A percentile compares a stretch with the other conserved stretches of the same genome.
These are phyloP conservation scores for Octopus sinensis DNA, from an alignment of 1,140 invertebrate genomes.

Conservation along the genomic window DNA sequence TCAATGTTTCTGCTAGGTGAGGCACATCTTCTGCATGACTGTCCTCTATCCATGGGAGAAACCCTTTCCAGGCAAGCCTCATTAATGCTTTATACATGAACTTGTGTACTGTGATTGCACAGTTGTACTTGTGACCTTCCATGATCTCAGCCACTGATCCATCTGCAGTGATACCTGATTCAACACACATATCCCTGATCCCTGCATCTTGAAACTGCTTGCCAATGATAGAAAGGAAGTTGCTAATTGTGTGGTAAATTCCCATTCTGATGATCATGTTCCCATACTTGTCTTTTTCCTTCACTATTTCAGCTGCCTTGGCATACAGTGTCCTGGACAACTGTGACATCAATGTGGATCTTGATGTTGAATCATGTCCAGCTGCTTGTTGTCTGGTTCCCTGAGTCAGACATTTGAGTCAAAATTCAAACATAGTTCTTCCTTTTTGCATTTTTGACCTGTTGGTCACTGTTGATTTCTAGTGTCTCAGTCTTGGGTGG, in stretches of 20 bases:
- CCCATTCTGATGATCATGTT: constrained; percentile 29
- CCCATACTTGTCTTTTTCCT: constrained; percentile 18
- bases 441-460: not conserved
- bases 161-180: constrained; percentile 30
- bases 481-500: not conserved
- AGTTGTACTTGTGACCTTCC: constrained; percentile 29
- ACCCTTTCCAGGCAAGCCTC: constrained; percentile 23
- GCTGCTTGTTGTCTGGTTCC: too few relatives aligned
- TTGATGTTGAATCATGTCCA: constrained; percentile 19
- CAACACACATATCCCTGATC: constrained; percentile 26
- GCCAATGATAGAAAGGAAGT: constrained; percentile 29
- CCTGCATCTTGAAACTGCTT: constrained; percentile 36
- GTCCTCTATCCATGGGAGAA: constrained; percentile 13
- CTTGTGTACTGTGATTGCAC: constrained; percentile 24
- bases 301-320: constrained; percentile 24
- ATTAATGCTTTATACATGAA: constrained; percentile 26
- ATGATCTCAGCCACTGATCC: constrained; percentile 29
- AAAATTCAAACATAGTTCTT: not conserved
- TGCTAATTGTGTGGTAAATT: constrained; percentile 29
- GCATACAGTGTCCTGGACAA: constrained; percentile 18
- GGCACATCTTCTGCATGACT: not conserved
- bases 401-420: not conserved
- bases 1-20: not conserved
- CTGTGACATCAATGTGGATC: too few relatives aligned
- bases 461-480: not conserved